A percentile compares a stretch with the other conserved stretches of the same genome.
Conservation (phyloP, 2,888 invertebrate species). For the Amphipoea lucens region DNA sequence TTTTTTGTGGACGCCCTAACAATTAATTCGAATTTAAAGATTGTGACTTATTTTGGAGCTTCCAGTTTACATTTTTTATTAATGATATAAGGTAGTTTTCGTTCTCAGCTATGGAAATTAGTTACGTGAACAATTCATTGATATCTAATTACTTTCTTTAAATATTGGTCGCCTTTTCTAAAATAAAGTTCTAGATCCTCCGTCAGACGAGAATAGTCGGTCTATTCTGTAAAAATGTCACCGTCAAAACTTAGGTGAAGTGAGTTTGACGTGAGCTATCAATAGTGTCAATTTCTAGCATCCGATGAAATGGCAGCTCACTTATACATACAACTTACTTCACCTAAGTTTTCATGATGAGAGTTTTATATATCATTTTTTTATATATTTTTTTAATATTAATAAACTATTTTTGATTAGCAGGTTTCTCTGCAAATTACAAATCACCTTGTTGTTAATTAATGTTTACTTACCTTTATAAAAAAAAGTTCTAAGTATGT, state of each 20-base stretch:
- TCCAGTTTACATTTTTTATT: conserved; percentile 13
- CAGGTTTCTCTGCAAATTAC: neutral
- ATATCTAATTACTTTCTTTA: neutral
- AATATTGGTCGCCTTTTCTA: neutral
- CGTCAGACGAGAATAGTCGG: neutral
- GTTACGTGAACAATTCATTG: neutral
- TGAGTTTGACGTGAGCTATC: neutral
- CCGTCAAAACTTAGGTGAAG: neutral
- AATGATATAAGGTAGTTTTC: neutral
- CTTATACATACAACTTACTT: neutral
- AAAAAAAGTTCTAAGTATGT: neutral
- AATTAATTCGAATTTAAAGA: conserved; percentile 45
- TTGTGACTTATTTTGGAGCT: conserved; percentile 23
- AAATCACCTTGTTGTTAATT: neutral
- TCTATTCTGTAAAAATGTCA: neutral
- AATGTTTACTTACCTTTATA: neutral
- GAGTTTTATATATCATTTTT: too few relatives aligned
- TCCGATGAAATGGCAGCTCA: neutral
- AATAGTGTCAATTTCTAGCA: neutral
- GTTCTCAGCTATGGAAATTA: neutral
- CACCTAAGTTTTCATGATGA: neutral
- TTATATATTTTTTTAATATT: too few relatives aligned
- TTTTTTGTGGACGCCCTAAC: conserved; percentile 39
- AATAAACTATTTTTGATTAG: neutral
- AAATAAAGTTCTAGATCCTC: neutral